These are phyloP conservation scores for Drosophila phalerata DNA, from an alignment of 2,888 invertebrate species.

Conservation along the genomic window DNA sequence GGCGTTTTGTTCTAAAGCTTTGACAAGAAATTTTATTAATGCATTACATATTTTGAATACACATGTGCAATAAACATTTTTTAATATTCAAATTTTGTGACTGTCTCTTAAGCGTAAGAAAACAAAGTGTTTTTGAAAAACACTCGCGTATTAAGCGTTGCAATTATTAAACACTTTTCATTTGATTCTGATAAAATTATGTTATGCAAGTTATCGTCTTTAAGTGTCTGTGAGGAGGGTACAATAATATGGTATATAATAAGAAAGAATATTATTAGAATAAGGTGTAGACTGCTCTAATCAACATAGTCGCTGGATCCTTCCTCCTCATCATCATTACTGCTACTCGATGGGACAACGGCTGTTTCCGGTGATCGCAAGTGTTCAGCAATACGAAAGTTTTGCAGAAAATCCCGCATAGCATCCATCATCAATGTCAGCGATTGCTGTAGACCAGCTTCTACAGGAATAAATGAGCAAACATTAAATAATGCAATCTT, in stretches of 20 bases:
- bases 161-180: constrained; percentile 14
- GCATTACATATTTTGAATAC: constrained; percentile 45
- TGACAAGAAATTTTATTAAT: constrained; percentile 59
- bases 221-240: constrained; percentile 27
- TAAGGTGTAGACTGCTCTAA: constrained; percentile 56
- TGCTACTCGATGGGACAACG: constrained; percentile 80
- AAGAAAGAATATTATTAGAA: constrained; percentile 44
- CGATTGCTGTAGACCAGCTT: constrained; percentile 87
- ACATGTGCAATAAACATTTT: constrained; percentile 33
- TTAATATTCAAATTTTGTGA: constrained; percentile 55
- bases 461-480: constrained; percentile 45
- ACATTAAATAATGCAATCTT: constrained; percentile 4
- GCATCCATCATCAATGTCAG: constrained; percentile 90
- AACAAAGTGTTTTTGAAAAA: constrained; percentile 42
- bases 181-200: constrained; percentile 25
- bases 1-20: constrained; percentile 52
- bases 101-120: constrained; percentile 36
- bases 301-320: constrained; percentile 86
- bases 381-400: constrained; percentile 88
- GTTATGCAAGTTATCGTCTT: constrained; percentile 34
- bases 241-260: constrained; percentile 25
- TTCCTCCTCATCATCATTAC: constrained; percentile 87
- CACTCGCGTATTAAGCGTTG: constrained; percentile 25
- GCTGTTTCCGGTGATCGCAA: constrained; percentile 84
- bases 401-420: constrained; percentile 90